Evolutionary conservation across 1,140 invertebrate species (phyloP), one percentile per base, ranked within the genome.

Genomic region (Drusus annulatus): DNA sequence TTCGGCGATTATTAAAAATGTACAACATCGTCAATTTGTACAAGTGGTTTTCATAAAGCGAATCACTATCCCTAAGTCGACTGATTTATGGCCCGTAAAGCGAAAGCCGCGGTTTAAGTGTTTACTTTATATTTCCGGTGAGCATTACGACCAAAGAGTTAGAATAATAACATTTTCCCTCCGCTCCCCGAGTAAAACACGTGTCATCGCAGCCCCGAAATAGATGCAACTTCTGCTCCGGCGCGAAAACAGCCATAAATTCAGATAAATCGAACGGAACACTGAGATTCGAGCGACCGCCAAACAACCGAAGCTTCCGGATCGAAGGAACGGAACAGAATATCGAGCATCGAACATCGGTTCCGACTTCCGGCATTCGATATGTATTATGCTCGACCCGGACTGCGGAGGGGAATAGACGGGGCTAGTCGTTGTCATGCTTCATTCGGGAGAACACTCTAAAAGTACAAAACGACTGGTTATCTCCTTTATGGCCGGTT

Each of bases 301-400:
- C 69, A 74, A 74, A 74, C 69, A 74, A 74, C 69, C 69, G 51
- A 74, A 74, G 56, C 69, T 74, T 74, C 69, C 69, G 50, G 69
- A 52, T 74, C 69, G 69, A 74, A 74, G 51, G 69, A 74, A 31
- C 68, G 50, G 17, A 45, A 45, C 36, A 8, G 36, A 45, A 45
- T 13, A 45, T 45, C 36, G 36, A 71, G 51, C 16, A n/a, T 17
- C 31, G 36, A 50, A 71, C 31, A 71, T 71, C 68, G 19, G 68
- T 21, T 45, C 16, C 36, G 8, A 51, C 68, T 71, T 71, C 68
- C 68, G 68, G 31, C 28, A n/a, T 65, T 31, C 62, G 68, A 21
- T 71, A 45, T 71, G 7, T 71, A 54, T 71, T 71, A 71, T 71
- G 31, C 36, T 50, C n/a, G n/a, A n/a, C n/a, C 0, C 7, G 16